Conservation (phyloP, 2,113 vertebrate genomes). For the Oreocharis arfaki region DNA sequence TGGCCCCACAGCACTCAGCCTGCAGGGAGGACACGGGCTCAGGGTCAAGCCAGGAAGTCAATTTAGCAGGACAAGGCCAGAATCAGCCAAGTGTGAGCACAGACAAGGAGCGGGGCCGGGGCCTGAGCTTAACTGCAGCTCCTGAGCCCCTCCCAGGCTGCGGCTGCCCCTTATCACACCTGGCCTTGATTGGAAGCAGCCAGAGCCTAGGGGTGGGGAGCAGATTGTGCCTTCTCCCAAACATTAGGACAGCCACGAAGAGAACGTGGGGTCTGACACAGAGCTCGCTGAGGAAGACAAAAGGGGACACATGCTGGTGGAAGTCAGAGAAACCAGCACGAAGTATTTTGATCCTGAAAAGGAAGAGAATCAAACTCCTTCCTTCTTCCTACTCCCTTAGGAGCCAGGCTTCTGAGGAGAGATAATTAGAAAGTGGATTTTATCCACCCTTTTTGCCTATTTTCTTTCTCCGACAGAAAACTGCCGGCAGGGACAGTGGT, state of each 20-base stretch:
- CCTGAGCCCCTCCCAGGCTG: neutral
- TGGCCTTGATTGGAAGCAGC: neutral
- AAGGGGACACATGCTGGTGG: accelerated
- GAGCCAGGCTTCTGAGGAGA: neutral
- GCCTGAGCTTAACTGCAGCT: neutral
- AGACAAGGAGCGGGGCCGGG: accelerated
- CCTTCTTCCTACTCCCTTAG: neutral
- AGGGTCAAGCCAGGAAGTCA: neutral
- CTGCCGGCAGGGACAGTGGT: neutral
- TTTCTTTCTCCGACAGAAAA: neutral
- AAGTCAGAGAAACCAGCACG: neutral
- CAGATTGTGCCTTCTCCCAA: neutral
- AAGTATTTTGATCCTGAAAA: neutral
- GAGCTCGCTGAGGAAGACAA: neutral
- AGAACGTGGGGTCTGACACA: neutral
- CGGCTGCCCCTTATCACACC: neutral
- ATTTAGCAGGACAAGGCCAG: neutral
- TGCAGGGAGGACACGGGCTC: neutral
- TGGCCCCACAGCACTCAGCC: neutral
- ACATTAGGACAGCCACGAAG: neutral
- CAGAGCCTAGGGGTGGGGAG: neutral
- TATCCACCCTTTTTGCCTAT: neutral
- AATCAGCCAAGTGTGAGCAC: neutral
- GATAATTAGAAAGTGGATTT: neutral
- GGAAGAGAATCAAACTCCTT: neutral